Percentiles rank a stretch among this genome's conserved stretches.
These are phyloP conservation scores for Saimiri boliviensis DNA, from an alignment of 2,113 vertebrate species.

Conservation along the genomic window DNA sequence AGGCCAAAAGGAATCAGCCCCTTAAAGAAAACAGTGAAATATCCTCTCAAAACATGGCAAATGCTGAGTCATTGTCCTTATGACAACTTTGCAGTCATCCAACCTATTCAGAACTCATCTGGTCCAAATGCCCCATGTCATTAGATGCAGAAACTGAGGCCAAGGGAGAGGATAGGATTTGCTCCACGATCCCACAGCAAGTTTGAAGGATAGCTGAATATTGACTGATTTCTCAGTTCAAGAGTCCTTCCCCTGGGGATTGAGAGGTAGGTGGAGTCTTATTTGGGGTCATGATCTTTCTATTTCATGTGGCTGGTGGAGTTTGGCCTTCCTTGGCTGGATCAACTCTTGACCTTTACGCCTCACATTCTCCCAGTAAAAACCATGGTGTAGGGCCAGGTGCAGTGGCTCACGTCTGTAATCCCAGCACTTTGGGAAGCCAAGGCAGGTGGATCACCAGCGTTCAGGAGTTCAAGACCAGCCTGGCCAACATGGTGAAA, in stretches of 20 bases:
- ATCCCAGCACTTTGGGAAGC: too few species aligned
- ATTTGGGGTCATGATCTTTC: background rate
- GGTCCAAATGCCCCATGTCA: background rate
- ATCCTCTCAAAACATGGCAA: background rate
- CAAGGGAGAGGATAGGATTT: background rate
- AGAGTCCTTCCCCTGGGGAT: background rate
- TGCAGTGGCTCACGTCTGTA: too few species aligned
- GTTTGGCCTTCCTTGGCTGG: background rate
- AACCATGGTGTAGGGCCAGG: too few species aligned
- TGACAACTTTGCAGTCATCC: constrained; percentile 35
- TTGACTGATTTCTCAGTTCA: background rate
- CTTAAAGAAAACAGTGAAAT: background rate
- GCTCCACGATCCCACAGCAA: background rate
- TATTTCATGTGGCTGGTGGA: background rate
- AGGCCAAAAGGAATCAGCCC: background rate
- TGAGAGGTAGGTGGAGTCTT: background rate
- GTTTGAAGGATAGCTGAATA: background rate
- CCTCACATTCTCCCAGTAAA: background rate
- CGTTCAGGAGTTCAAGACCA: too few species aligned
- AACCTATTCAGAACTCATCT: background rate
- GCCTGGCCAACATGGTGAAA: too few species aligned
- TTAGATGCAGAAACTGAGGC: background rate
- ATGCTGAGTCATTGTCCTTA: constrained; percentile 64
- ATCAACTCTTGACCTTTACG: background rate
- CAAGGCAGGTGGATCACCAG: too few species aligned